Evolutionary conservation across 2,113 vertebrate genomes (phyloP), one percentile per base, ranked within the genome.

Genomic region (Prietella phreatophila): DNA sequence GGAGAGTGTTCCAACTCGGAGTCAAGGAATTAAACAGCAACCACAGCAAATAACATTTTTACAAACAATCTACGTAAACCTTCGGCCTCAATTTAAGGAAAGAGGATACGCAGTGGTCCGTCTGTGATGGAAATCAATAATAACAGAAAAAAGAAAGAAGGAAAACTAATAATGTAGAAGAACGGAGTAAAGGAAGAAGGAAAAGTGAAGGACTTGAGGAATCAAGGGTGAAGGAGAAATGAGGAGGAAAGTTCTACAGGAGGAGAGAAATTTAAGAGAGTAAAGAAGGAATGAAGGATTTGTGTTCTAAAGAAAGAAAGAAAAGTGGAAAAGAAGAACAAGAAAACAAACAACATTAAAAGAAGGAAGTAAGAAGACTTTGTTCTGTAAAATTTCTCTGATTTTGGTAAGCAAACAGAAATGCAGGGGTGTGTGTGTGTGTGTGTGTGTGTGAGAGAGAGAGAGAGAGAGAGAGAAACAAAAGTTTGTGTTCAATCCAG

Each of bases 191-290:
- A 56, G 55, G 15, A 27, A 27, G 9, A 11, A 63, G 10, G 25
- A 27, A 27, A 7, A 60, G 58, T 60, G 61, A 27, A 63, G 20
- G 58, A 20, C 20, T 8, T 2, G 22, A 61, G 58, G 22, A 61
- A 25, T 7, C 6, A 1, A 25, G 58, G 20, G 15, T 5, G 6
- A 60, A 60, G 5, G 58, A 60, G 5, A 22, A 60, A 22, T 20
- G 22, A 22, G 6, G 22, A 61, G 58, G 58, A 22, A 61, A 22
- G 22, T 22, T 8, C 25, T 61, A 25, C 25, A 60, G 58, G 6
- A 60, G 19, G 58, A 61, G 25, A 25, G 58, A 60, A 90, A 88
- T 91, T 14, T 55, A 55, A 55, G 90, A 83, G 78, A 89, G 86
- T 89, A 73, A 73, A 73, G 69, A 25, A 76, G 9, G 73, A 25